Percentiles rank a stretch among this genome's conserved stretches.
These are phyloP conservation scores for Erythrocercus mccallii DNA, from an alignment of 2,113 vertebrate genomes.

Conservation along the genomic window DNA sequence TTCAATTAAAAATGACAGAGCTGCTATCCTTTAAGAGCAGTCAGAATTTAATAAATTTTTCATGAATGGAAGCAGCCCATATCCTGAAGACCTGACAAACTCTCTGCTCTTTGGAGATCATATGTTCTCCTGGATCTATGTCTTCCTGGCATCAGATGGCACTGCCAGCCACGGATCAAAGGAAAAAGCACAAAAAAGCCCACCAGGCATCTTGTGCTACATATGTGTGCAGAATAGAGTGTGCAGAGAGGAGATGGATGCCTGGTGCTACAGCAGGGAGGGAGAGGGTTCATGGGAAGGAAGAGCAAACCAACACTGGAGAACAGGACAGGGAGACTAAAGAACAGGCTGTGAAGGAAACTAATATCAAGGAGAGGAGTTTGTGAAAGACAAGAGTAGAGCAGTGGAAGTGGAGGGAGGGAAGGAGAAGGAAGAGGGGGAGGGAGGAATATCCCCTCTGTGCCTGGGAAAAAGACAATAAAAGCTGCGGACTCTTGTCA, in stretches of 20 bases:
- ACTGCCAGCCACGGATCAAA: neutral
- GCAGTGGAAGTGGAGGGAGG: neutral
- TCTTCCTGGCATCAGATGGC: constrained; percentile 40
- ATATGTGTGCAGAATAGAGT: neutral
- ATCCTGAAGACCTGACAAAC: constrained; percentile 61
- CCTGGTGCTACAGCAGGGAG: neutral
- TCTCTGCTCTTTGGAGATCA: constrained; percentile 28
- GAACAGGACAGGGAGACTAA: neutral
- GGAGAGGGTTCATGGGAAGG: neutral
- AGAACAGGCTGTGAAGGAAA: neutral
- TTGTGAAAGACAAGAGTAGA: constrained; percentile 42
- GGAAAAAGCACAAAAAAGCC: neutral
- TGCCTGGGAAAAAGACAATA: constrained; percentile 53
- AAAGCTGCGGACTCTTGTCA: constrained; percentile 56
- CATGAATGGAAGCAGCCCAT: constrained; percentile 49
- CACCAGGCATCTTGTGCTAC: constrained; percentile 7
- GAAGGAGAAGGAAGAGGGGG: neutral
- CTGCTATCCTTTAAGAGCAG: constrained; percentile 63
- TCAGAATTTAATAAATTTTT: constrained; percentile 66
- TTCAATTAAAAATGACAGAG: constrained; percentile 73
- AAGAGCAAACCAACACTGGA: neutral
- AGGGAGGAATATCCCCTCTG: neutral
- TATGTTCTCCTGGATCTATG: neutral
- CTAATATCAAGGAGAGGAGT: constrained; percentile 10
- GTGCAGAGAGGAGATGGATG: neutral